These are phyloP conservation scores for Hystrix brachyura DNA, from an alignment of 2,113 vertebrate species.

Conservation along the genomic window DNA sequence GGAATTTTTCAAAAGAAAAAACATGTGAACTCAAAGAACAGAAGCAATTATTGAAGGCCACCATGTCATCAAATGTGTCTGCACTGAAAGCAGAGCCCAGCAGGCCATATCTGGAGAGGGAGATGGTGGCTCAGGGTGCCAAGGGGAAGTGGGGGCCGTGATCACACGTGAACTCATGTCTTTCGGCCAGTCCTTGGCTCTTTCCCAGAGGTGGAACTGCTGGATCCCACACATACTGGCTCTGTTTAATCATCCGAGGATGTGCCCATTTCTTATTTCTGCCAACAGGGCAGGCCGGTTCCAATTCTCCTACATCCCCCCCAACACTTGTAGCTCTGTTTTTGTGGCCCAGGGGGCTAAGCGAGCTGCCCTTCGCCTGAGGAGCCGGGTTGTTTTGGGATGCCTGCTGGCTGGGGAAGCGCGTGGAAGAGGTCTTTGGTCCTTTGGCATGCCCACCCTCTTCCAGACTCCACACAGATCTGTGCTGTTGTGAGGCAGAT, in stretches of 20 bases:
- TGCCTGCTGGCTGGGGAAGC: neutral
- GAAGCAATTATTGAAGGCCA: neutral
- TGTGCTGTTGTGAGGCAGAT: neutral
- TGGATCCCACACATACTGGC: neutral
- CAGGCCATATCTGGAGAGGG: too few species aligned
- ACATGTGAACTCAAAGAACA: neutral
- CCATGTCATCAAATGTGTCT: neutral
- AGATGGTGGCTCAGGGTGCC: too few species aligned
- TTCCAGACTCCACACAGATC: neutral
- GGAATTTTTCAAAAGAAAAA: neutral
- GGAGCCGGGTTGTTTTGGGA: neutral
- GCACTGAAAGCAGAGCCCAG: neutral
- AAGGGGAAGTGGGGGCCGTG: too few species aligned
- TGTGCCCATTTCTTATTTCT: neutral
- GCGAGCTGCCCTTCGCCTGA: neutral
- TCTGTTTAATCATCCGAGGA: neutral
- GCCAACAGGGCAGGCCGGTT: neutral
- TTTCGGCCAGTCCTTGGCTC: too few species aligned
- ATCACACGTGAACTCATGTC: accelerated
- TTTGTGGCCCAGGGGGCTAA: neutral
- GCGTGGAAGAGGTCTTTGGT: neutral
- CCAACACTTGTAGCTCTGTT: neutral
- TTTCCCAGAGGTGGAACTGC: neutral
- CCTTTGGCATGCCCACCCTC: neutral
- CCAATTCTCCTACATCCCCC: neutral